Conservation (phyloP, 2,888 invertebrate species). For the Nemapogon koenigi region DNA sequence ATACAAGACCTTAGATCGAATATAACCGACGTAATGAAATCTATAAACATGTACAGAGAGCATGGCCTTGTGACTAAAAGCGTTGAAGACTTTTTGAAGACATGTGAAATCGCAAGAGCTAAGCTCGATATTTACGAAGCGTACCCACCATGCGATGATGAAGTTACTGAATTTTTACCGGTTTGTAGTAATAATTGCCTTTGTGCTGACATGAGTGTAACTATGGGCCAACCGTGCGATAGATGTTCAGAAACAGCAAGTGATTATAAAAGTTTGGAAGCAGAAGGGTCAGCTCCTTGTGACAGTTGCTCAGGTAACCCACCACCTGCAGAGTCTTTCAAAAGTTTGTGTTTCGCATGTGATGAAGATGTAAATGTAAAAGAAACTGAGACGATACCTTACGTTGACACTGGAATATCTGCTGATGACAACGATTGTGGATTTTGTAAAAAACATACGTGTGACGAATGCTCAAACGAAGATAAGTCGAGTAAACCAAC, state of each 20-base stretch:
- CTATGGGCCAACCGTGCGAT: neutral
- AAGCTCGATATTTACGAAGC: conserved; percentile 10
- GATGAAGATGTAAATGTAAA: too few species aligned
- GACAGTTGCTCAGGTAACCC: neutral
- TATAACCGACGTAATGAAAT: conserved; percentile 22
- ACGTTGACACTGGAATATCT: too few species aligned
- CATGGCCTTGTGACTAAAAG: conserved; percentile 21
- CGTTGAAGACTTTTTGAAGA: conserved; percentile 22
- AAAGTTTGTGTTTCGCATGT: too few species aligned
- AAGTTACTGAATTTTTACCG: neutral
- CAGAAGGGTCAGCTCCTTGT: neutral
- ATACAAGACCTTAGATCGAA: conserved; percentile 20
- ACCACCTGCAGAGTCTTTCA: too few species aligned
- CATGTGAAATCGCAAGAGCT: conserved; percentile 21
- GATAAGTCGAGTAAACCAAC: too few species aligned
- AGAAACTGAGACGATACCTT: too few species aligned
- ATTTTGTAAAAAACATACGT: too few species aligned
- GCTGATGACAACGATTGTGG: too few species aligned
- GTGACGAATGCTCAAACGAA: too few species aligned
- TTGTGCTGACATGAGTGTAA: neutral
- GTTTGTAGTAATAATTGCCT: neutral
- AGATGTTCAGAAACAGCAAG: neutral
- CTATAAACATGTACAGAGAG: conserved; percentile 22
- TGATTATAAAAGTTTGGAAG: neutral
- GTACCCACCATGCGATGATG: neutral